Percentiles rank a stretch among this genome's conserved stretches.
phyloP scores from a whole-genome alignment of 1,140 invertebrate genomes.

The Rhyacophila brunnea region DNA sequence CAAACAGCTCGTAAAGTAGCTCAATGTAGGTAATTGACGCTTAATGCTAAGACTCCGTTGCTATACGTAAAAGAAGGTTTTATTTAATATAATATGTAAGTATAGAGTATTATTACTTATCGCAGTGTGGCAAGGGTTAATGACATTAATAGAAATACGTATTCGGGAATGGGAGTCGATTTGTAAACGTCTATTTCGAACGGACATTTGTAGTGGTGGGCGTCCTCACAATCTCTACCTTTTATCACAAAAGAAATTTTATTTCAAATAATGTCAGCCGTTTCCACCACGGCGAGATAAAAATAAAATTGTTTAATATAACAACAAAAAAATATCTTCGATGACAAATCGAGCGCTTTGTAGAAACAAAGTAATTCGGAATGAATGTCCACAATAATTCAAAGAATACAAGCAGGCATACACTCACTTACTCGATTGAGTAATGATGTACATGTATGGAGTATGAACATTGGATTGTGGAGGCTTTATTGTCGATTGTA shows the following conservation, averaged over 20 bases:
- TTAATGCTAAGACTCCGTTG: too few relatives aligned
- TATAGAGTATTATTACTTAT: too few relatives aligned
- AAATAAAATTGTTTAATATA: too few relatives aligned
- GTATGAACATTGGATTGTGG: neutral
- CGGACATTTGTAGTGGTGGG: neutral
- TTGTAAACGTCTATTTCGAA: constrained; percentile 7
- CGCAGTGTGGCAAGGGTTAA: too few relatives aligned
- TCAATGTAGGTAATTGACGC: too few relatives aligned
- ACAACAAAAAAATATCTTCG: neutral
- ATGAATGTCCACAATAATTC: too few relatives aligned
- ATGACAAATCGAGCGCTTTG: constrained; percentile 1
- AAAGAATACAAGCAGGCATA: too few relatives aligned
- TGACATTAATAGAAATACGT: constrained; percentile 10
- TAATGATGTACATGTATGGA: neutral
- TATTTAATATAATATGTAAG: too few relatives aligned
- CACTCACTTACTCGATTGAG: too few relatives aligned
- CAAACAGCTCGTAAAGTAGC: too few relatives aligned
- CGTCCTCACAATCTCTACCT: neutral
- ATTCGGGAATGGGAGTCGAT: constrained; percentile 4
- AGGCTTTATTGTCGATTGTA: neutral
- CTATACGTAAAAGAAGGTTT: too few relatives aligned
- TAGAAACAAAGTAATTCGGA: neutral
- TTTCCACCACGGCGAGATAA: too few relatives aligned
- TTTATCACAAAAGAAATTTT: neutral
- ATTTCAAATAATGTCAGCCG: neutral